Evolutionary conservation across 2,888 invertebrate species (phyloP), one percentile per base, ranked within the genome.

Genomic region (Xestia c-nigrum): DNA sequence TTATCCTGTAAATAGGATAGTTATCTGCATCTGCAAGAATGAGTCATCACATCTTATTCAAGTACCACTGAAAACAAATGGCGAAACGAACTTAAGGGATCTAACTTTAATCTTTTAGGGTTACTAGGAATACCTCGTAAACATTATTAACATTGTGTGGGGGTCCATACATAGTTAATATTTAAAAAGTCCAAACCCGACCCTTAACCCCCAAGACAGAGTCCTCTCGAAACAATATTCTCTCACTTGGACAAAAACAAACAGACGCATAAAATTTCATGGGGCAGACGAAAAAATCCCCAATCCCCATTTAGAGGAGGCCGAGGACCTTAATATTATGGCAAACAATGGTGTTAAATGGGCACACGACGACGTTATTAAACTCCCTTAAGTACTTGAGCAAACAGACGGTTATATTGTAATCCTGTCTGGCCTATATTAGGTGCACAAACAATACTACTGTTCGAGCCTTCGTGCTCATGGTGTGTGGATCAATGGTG

Each of bases 301-400:
- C 85, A 78, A 71, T 79, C 74, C 78, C 73, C 70, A 73, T 78
- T 85, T 72, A 63, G 52, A 74, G 55, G 76, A 85, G 82, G 66
- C 74, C 86, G 86, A 67, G 68, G 74, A 84, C 86, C 84, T 85
- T 85, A 86, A 86, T 86, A 86, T 80, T 72, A 85, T 78, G 65
- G 80, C 74, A 80, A 76, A 86, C 86, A 84, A 76, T 86, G 81
- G 85, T 86, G 84, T 80, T 76, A 84, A 86, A 85, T 63, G 84
- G 63, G 84, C 66, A 84, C 80, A 74, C 74, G 84, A 83, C 82
- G 82, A 78, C 68, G 72, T 79, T 84, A 86, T 86, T 83, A 86
- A 72, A 83, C 78, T 86, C 74, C 61, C 86, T 71, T 78, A 86
- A 84, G 84, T 47, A 86, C 71, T 72, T 79, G 65, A 47, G 31